phyloP scores from a whole-genome alignment of 2,797 vertebrate species.

The Sebastolobus altivelis region DNA sequence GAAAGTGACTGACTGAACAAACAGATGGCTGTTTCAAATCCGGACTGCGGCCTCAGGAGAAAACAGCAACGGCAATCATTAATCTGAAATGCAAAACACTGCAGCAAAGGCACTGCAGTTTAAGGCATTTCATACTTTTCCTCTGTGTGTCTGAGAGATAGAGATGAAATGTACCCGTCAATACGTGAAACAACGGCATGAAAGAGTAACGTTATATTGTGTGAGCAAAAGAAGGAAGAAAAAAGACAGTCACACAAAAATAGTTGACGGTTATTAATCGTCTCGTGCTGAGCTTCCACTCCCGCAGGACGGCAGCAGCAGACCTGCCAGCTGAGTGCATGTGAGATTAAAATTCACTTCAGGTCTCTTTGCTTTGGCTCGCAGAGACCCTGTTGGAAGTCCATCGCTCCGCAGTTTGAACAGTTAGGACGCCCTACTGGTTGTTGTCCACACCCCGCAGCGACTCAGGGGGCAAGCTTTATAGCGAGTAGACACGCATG shows the following conservation, averaged over 20 bases:
- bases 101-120: constrained; percentile 43
- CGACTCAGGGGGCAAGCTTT: constrained; percentile 22
- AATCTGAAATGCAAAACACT: constrained; percentile 71
- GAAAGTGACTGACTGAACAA: constrained; percentile 62
- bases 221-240: not conserved
- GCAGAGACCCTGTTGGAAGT: constrained; percentile 55
- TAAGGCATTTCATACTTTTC: constrained; percentile 20
- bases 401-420: constrained; percentile 59
- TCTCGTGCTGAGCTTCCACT: constrained; percentile 20
- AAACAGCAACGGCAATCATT: constrained; percentile 44
- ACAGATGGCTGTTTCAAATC: constrained; percentile 51
- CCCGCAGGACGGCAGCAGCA: constrained; percentile 28
- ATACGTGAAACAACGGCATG: constrained; percentile 8
- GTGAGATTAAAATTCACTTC: constrained; percentile 65
- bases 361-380: constrained; percentile 67
- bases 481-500: constrained; percentile 52
- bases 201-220: constrained; percentile 12
- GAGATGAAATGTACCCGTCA: not conserved
- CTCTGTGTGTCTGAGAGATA: not conserved
- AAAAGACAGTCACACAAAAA: constrained; percentile 28
- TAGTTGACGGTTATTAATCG: constrained; percentile 52
- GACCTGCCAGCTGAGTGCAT: constrained; percentile 19
- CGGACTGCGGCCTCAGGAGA: constrained; percentile 47
- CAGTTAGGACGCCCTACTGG: constrained; percentile 36
- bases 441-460: constrained; percentile 53